Base-by-base conservation (phyloP, 2,888 invertebrate genomes). In the Acanthococcus lagerstroemiae region DNA sequence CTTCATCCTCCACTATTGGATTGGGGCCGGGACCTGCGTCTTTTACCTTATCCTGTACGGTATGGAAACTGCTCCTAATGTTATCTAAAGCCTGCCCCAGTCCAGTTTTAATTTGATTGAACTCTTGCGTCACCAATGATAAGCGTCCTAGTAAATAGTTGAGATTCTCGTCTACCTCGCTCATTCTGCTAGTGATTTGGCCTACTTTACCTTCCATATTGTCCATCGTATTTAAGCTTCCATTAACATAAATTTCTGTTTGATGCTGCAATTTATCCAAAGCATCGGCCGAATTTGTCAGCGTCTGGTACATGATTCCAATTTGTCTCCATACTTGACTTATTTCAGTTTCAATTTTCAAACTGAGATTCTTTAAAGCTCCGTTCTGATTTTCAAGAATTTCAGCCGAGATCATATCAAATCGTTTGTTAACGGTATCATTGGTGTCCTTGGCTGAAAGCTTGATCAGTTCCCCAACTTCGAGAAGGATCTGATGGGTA, bases 271-370 rank as follows among this genome's bases (percentile, higher is more conserved):
- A 81, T 70, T 84, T 83, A 68, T 85, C 85, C n/a, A 93, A 77
- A 2, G 87, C 81, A 46, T 82, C 82, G 55, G 87, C 85, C 73
- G 85, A 90, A 68, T 84, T 83, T 27, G 83, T 84, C 73, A 93
- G 84, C 74, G 91, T 89, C 72, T 86, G 84, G 75, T 88, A 86
- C 88, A 93, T 89, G 66, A 88, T 86, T 4, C 90, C 90, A 71
- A 93, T 91, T 76, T 91, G 92, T 22, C 90, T 80, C 92, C 92
- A 92, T 17, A 93, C 90, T 75, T 89, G 87, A 70, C 86, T 84
- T 75, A 91, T 86, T 74, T 90, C 90, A 15, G 83, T 79, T 72
- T 90, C 90, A 73, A 92, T 84, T 73, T 86, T 85, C 0, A 82
- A 77, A 57, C 86, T 90, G 58, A 91, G 77, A 76, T 90, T 90